These are phyloP conservation scores for Morelia viridis DNA, from an alignment of 2,797 vertebrate genomes.

Conservation along the genomic window DNA sequence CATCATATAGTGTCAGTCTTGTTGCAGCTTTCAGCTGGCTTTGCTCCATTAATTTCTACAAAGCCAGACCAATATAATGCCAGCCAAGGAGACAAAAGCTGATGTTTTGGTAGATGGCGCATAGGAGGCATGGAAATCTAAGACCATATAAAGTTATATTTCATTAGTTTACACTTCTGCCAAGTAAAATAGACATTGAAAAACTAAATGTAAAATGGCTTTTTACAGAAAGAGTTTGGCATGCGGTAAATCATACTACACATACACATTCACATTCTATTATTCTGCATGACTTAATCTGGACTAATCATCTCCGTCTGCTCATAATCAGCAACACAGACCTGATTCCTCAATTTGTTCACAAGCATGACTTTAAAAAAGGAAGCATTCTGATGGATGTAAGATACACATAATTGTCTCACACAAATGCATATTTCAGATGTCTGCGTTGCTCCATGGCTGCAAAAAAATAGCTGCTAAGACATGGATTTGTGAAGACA, in stretches of 20 bases:
- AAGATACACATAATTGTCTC: background rate
- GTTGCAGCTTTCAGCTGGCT: background rate
- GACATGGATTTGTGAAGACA: background rate
- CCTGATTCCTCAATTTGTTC: background rate
- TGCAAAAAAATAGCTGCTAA: background rate
- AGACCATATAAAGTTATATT: background rate
- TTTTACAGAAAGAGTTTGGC: background rate
- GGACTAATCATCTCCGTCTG: background rate
- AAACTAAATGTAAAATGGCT: background rate
- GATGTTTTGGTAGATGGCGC: background rate
- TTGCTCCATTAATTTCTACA: constrained; percentile 1
- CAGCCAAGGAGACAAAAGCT: background rate
- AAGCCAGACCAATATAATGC: background rate
- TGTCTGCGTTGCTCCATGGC: background rate
- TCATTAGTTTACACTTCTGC: background rate
- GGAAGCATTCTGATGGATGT: background rate
- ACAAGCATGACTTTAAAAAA: background rate
- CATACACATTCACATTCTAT: background rate
- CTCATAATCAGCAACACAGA: background rate
- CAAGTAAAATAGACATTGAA: constrained; percentile 10
- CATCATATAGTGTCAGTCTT: background rate
- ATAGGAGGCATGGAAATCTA: background rate
- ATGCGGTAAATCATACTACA: background rate
- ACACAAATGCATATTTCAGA: background rate
- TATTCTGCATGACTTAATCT: background rate